Evolutionary conservation across 2,113 vertebrate genomes (phyloP).

Genomic region (Scortum barcoo): DNA sequence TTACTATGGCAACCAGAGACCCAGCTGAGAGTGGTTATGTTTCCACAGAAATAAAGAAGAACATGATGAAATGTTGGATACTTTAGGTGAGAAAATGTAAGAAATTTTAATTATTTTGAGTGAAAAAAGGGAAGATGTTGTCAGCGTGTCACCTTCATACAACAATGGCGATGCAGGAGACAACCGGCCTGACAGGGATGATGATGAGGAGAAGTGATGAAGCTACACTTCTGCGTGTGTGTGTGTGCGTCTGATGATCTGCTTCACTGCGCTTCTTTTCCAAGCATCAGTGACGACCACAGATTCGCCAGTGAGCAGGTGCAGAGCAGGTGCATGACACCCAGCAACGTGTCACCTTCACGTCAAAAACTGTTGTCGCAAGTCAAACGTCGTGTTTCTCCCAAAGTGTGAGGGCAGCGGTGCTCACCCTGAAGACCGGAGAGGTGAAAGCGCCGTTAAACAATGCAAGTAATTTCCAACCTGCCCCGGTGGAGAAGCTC

Average conservation of each 20-base stretch:
- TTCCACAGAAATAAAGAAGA: background rate
- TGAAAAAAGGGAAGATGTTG: no score
- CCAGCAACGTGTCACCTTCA: slow-evolving; percentile 44
- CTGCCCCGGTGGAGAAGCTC: background rate
- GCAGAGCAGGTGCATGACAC: slow-evolving; percentile 37
- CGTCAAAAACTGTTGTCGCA: slow-evolving; percentile 37
- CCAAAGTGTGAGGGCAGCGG: background rate
- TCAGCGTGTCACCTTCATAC: background rate
- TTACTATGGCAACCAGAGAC: no score
- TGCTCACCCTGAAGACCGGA: background rate
- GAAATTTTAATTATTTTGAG: background rate
- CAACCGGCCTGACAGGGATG: slow-evolving; percentile 3
- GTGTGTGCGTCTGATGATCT: background rate
- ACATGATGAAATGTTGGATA: background rate
- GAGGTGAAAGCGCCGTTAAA: slow-evolving; percentile 32
- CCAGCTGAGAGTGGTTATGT: no score
- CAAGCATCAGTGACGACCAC: slow-evolving; percentile 20
- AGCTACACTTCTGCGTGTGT: background rate
- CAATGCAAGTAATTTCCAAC: background rate
- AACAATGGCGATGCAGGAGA: background rate
- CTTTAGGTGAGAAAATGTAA: background rate
- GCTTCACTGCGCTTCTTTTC: slow-evolving; percentile 33
- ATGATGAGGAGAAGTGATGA: slow-evolving; percentile 13
- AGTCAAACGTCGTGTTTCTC: slow-evolving; percentile 25
- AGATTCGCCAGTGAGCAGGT: slow-evolving; percentile 38